Evolutionary conservation across 1,140 invertebrate species (phyloP).

Genomic region (Antheraea mylitta): DNA sequence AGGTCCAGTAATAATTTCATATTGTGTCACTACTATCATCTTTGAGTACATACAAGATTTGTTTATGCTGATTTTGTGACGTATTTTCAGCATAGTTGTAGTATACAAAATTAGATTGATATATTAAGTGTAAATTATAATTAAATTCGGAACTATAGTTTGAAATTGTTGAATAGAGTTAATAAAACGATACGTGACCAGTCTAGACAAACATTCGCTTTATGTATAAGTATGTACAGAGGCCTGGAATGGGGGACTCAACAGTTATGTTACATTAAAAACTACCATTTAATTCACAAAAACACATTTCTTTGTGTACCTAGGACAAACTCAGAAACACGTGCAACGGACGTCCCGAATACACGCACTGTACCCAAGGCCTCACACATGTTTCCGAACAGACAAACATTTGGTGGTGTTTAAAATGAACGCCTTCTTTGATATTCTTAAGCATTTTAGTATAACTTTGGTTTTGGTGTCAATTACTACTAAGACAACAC

Average conservation of each 20-base stretch:
- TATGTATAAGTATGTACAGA: slow-evolving; percentile 6
- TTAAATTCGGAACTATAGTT: no score
- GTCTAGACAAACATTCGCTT: no score
- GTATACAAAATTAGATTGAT: no score
- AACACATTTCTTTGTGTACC: slow-evolving; percentile 2
- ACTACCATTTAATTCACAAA: background rate
- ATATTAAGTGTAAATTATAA: no score
- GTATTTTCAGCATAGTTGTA: no score
- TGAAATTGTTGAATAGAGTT: no score
- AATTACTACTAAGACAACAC: background rate
- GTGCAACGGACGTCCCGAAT: slow-evolving; percentile 26
- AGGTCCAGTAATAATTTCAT: background rate
- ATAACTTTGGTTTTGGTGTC: background rate
- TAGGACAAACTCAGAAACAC: slow-evolving; percentile 22
- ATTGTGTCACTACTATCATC: background rate
- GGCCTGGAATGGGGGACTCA: background rate
- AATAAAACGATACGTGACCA: no score
- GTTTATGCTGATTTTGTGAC: background rate
- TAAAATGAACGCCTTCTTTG: slow-evolving; percentile 20
- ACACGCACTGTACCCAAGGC: slow-evolving; percentile 28
- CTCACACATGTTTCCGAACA: slow-evolving; percentile 32
- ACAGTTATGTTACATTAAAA: background rate
- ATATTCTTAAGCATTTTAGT: slow-evolving; percentile 4
- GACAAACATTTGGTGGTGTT: slow-evolving; percentile 26
- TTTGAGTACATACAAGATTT: background rate